Percentiles rank a stretch among this genome's conserved stretches.
Evolutionary conservation across 2,113 vertebrate genomes (phyloP).

Genomic region (Python bivittatus): DNA sequence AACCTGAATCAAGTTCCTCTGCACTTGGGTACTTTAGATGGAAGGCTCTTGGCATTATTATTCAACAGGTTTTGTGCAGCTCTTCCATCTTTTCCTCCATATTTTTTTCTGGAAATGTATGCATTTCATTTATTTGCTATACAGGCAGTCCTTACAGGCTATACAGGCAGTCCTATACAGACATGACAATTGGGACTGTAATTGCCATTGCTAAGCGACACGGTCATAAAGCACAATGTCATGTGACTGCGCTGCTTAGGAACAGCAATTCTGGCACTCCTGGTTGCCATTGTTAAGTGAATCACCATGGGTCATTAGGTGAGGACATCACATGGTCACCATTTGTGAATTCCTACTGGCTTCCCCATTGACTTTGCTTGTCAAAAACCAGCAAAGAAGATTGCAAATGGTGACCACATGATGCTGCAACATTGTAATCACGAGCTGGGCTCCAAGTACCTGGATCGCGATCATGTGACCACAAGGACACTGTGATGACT

Average conservation of each 20-base stretch:
- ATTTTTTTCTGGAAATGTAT: not conserved
- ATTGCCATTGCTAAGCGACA: not conserved
- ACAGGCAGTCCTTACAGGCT: too few species aligned
- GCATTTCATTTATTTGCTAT: not conserved
- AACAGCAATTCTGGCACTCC: not conserved
- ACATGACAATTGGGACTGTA: not conserved
- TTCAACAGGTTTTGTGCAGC: not conserved
- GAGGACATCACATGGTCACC: not conserved
- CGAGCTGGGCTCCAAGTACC: not conserved
- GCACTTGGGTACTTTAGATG: not conserved
- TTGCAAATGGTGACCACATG: not conserved
- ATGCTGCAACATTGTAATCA: not conserved
- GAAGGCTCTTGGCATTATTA: not conserved
- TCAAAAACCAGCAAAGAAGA: not conserved
- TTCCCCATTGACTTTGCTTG: not conserved
- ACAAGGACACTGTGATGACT: not conserved
- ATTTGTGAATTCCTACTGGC: not conserved
- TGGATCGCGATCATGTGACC: not conserved
- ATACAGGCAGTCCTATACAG: too few species aligned
- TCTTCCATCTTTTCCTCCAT: not conserved
- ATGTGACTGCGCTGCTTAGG: not conserved
- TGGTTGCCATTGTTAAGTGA: not conserved
- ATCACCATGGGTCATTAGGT: not conserved
- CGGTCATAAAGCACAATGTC: not conserved
- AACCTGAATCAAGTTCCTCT: not conserved